phyloP scores from a whole-genome alignment of 92 coral and sea anemone species.

The Porites divaricata region DNA sequence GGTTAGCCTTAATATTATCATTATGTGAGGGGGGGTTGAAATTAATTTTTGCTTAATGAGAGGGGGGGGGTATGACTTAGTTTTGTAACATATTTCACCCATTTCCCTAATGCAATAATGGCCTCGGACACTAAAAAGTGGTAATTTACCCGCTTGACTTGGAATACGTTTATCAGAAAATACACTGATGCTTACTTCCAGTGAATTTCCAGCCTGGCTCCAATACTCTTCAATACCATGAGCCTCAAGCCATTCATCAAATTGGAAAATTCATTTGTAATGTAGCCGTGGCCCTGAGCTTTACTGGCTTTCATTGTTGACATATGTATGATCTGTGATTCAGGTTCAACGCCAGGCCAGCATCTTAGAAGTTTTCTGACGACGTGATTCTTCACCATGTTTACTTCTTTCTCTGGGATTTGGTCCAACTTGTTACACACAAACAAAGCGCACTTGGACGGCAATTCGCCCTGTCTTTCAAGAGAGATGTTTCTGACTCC shows the following conservation, averaged over 20 bases:
- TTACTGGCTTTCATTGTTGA: background rate
- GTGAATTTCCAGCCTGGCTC: background rate
- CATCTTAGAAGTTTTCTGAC: background rate
- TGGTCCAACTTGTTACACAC: background rate
- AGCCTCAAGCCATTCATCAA: background rate
- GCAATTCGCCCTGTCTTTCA: too few species aligned
- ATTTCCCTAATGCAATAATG: background rate
- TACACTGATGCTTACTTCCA: conserved; percentile 13
- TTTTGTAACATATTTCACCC: background rate
- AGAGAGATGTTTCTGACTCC: too few species aligned
- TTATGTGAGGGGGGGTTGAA: too few species aligned
- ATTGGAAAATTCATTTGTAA: background rate
- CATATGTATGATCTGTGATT: conserved; percentile 19
- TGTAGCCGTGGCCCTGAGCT: background rate
- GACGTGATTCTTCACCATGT: background rate
- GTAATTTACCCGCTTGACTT: background rate
- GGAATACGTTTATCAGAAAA: background rate
- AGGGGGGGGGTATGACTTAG: too few species aligned
- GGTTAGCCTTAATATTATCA: too few species aligned
- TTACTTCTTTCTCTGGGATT: background rate
- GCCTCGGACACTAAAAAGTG: background rate
- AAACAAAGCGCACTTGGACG: conserved; percentile 18
- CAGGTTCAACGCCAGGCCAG: conserved; percentile 9
- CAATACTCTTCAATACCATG: conserved; percentile 8
- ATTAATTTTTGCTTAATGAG: too few species aligned